Evolutionary conservation across 2,888 invertebrate genomes (phyloP), one percentile per base, ranked within the genome.

Genomic region (Macrosiphum euphorbiae): DNA sequence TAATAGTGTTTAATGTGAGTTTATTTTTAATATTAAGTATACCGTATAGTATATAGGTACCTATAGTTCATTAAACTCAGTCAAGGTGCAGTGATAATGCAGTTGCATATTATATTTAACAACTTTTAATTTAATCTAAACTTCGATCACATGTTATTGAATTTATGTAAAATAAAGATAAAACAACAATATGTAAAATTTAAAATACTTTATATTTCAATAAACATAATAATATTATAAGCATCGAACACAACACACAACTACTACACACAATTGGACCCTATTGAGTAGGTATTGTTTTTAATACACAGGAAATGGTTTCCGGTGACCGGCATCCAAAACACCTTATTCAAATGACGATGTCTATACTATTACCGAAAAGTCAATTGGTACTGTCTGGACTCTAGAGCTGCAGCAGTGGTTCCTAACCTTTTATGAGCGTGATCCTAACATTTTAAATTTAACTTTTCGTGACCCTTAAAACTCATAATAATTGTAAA

Each of bases 271-370:
- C 24, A 28, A 58, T 58, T 47, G 85, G 5, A n/a, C 16, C 16
- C 24, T 44, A 85, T 58, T n/a, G n/a, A n/a, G n/a, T n/a, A n/a
- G n/a, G n/a, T n/a, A n/a, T n/a, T 91, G 24, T 86, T 47, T 85
- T 58, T 24, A 58, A 91, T 86, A 26, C n/a, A 11, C 47, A 47
- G 55, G 58, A 91, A 91, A 91, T 91, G 28, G 58, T 86, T 85
- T 86, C 58, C 61, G 24, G 58, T 35, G 58, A 47, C 47, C 26
- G n/a, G 58, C 13, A 58, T 55, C 44, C 58, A 44, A 91, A 91
- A 44, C 20, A 35, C 4, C 47, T 91, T 91, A 85, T n/a, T 86
- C n/a, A 47, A 91, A 58, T n/a, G 67, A 44, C 5, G 5, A 28
- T n/a, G 58, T n/a, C 20, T 44, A 20, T n/a, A 58, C 44, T 47